Conservation (phyloP, 2,113 vertebrate genomes). For the Cnemophilus loriae region DNA sequence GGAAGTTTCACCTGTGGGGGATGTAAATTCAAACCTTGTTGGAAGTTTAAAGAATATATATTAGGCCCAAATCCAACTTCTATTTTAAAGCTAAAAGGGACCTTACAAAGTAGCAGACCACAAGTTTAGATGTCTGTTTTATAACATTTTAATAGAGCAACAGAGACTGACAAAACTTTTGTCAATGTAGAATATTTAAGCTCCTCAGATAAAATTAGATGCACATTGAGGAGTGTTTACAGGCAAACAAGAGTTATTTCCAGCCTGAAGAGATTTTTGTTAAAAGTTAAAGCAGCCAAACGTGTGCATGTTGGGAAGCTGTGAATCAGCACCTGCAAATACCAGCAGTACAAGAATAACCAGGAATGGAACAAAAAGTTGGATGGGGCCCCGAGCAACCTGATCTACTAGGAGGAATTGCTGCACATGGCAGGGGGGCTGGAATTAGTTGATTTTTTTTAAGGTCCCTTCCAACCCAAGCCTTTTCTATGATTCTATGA, state of each 20-base stretch:
- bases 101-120: neutral
- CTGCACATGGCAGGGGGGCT: neutral
- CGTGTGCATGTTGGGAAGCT: neutral
- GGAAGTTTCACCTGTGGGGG: neutral
- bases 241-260: neutral
- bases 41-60: neutral
- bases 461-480: neutral
- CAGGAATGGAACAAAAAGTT: neutral
- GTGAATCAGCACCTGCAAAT: slow-evolving; percentile 12
- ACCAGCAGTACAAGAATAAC: neutral
- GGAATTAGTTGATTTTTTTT: neutral
- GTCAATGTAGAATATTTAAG: neutral
- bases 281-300: neutral
- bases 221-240: neutral
- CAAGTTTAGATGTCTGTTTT: neutral
- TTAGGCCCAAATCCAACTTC: neutral
- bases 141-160: neutral
- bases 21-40: neutral
- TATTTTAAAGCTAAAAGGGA: neutral
- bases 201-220: neutral
- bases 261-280: neutral
- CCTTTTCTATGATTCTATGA: neutral
- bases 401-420: neutral
- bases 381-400: neutral
- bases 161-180: neutral